Conservation (phyloP, 2,113 vertebrate species). For the Crypturellus undulatus region DNA sequence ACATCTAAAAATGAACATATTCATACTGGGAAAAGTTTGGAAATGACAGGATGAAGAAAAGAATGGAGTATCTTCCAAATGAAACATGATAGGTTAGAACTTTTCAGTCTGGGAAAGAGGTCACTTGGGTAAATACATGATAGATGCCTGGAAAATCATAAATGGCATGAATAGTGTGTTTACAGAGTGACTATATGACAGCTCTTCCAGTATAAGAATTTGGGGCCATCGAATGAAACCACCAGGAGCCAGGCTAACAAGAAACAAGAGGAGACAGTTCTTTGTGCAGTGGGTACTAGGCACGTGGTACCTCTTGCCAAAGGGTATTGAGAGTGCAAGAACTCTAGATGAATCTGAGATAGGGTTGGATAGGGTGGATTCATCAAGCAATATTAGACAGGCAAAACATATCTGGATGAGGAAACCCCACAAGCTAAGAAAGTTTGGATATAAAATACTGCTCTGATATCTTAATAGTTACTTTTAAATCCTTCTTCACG, state of each 20-base stretch:
- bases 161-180: not conserved
- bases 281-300: not conserved
- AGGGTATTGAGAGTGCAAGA: not conserved
- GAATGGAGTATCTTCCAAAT: accelerated
- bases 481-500: not conserved
- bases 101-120: not conserved
- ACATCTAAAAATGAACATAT: not conserved
- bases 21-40: not conserved
- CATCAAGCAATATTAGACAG: not conserved
- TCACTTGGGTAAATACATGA: not conserved
- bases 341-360: not conserved
- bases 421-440: not conserved
- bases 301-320: not conserved
- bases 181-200: not conserved
- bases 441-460: not conserved
- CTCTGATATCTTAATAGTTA: not conserved
- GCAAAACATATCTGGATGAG: not conserved
- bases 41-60: not conserved
- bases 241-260: not conserved
- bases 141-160: not conserved
- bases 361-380: not conserved
- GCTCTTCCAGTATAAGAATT: not conserved
- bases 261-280: not conserved
- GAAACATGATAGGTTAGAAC: not conserved
- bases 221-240: not conserved